phyloP scores from a whole-genome alignment of 2,888 invertebrate genomes.

The Xestia rhomboidea region DNA sequence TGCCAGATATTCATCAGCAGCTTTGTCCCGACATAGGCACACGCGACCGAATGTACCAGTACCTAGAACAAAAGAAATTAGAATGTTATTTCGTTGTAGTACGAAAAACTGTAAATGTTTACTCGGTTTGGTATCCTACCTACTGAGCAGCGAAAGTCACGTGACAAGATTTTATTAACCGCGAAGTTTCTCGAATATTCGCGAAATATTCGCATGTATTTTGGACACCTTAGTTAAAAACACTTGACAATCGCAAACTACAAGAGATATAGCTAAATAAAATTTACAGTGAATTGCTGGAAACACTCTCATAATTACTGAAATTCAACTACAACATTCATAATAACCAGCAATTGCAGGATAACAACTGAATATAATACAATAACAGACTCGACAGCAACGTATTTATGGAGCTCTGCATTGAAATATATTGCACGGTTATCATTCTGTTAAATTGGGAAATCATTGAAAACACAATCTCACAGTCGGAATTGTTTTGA shows the following conservation, averaged over 20 bases:
- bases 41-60: slow-evolving; percentile 99
- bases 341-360: slow-evolving; percentile 4
- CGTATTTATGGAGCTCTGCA: slow-evolving; percentile 16
- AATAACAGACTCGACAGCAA: slow-evolving; percentile 12
- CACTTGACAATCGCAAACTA: too few species aligned
- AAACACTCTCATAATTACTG: slow-evolving; percentile 11
- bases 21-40: slow-evolving; percentile 96
- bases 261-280: too few species aligned
- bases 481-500: slow-evolving; percentile 39
- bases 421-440: slow-evolving; percentile 15
- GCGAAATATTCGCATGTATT: too few species aligned
- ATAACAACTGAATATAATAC: slow-evolving; percentile 11
- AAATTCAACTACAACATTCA: slow-evolving; percentile 1
- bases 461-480: slow-evolving; percentile 28
- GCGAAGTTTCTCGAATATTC: too few species aligned
- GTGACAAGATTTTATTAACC: too few species aligned
- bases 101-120: slow-evolving; percentile 1
- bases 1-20: slow-evolving; percentile 95
- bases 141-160: too few species aligned
- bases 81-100: slow-evolving; percentile 3
- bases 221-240: too few species aligned
- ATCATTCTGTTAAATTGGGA: slow-evolving; percentile 28
- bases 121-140: background rate
- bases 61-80: slow-evolving; percentile 89
- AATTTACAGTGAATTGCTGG: too few species aligned